These are phyloP conservation scores for Drosophila busckii DNA, from an alignment of 1,140 invertebrate genomes.

Conservation along the genomic window DNA sequence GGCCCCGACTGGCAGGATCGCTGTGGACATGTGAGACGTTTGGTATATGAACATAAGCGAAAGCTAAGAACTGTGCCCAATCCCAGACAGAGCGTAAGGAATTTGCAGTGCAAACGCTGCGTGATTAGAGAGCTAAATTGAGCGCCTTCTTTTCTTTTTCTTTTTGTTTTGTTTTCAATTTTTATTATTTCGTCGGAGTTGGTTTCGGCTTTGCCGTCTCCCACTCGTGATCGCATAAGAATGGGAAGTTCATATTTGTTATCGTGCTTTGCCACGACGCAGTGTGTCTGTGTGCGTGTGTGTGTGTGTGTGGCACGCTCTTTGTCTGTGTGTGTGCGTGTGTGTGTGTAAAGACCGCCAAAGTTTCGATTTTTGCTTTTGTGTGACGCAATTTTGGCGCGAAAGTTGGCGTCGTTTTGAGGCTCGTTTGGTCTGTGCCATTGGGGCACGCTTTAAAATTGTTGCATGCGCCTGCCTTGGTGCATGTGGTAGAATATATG, in stretches of 20 bases:
- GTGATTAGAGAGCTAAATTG: conserved; percentile 75
- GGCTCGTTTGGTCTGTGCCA: conserved; percentile 29
- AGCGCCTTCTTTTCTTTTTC: conserved; percentile 38
- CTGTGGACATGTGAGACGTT: conserved; percentile 8
- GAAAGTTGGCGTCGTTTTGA: conserved; percentile 65
- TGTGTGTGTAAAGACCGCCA: conserved; percentile 44
- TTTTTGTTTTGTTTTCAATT: conserved; percentile 38
- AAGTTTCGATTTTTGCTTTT: conserved; percentile 34
- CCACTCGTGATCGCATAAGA: conserved; percentile 33
- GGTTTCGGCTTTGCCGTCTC: conserved; percentile 28
- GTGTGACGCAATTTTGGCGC: conserved; percentile 72
- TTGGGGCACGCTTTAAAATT: conserved; percentile 40
- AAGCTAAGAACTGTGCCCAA: conserved; percentile 39
- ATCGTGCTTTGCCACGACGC: conserved; percentile 61
- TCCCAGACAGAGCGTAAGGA: conserved; percentile 16
- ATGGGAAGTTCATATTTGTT: conserved; percentile 61
- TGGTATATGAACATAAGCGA: conserved; percentile 27
- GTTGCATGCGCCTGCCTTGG: background rate
- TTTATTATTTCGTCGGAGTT: conserved; percentile 26
- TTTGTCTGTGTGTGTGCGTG: conserved; percentile 13
- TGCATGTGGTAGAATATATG: conserved; percentile 6
- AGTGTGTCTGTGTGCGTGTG: conserved; percentile 23
- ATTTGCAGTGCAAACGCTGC: conserved; percentile 62
- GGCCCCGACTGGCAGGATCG: conserved; percentile 24
- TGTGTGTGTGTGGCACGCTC: conserved; percentile 17